Base-by-base conservation (phyloP, 2,888 invertebrate genomes). In the Tiliacea aurago region DNA sequence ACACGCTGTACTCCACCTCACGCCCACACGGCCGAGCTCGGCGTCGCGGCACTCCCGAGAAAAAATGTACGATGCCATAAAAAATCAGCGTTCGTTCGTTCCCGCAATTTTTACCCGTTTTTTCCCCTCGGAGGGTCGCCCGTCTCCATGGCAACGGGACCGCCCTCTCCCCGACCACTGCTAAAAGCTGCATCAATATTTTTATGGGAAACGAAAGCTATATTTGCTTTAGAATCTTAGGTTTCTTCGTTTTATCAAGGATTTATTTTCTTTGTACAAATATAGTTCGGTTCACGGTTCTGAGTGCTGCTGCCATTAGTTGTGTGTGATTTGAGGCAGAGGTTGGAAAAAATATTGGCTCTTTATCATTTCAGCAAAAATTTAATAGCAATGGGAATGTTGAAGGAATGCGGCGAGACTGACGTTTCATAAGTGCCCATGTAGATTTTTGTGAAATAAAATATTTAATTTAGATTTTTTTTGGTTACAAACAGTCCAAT, bases 31-130 rank as follows among this genome's bases (percentile, higher is more conserved):
- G 82, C 79, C 81, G 85, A 63, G 87, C 80, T 51, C 80, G 86
- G 88, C 94, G 93, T 93, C 93, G 92, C 92, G 92, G 92, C 93
- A 93, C 93, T 89, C 84, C 80, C 87, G 89, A 94, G 95, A 96
- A 96, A 96, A 96, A 96, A 96, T 96, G 94, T 95, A 94, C 94
- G 95, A 94, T 93, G 95, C 95, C 94, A 95, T 96, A 96, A 96
- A 96, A 96, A 96, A 96, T 96, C 96, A 94, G 92, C 96, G 95
- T 92, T 94, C 95, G 93, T 93, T 92, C 93, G 94, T 94, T 92
- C 94, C 93, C 95, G 92, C 93, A 94, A 95, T 96, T 96, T 96
- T 96, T 96, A 95, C 95, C 94, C 94, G 94, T 95, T 96, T 96
- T 96, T 96, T 95, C 95, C 96, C 95, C 96, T 94, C 92, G 81